A percentile compares a stretch with the other conserved stretches of the same genome.
Evolutionary conservation across 1,140 invertebrate genomes (phyloP).

Genomic region (Muscidifurax raptorellus): DNA sequence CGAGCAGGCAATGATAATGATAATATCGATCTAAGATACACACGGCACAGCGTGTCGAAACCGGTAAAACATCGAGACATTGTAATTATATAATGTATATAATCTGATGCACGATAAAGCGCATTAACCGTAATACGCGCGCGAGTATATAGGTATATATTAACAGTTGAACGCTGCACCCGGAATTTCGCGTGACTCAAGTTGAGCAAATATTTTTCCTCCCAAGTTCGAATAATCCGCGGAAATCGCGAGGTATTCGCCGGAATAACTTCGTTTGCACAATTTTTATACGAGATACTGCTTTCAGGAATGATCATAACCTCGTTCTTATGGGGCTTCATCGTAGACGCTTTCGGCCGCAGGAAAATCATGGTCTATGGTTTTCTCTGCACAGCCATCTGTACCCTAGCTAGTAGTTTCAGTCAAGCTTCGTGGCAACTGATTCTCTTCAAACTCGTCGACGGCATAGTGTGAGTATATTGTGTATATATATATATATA

Average conservation of each 20-base stretch:
- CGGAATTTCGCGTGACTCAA: too few relatives aligned
- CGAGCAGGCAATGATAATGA: not conserved
- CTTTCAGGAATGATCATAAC: slow-evolving; percentile 77
- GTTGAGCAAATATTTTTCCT: too few relatives aligned
- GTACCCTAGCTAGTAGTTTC: slow-evolving; percentile 74
- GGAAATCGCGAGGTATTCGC: too few relatives aligned
- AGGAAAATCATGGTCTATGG: slow-evolving; percentile 76
- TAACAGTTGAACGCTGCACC: too few relatives aligned
- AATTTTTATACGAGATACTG: not conserved
- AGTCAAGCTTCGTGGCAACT: slow-evolving; percentile 77
- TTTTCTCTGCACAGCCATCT: slow-evolving; percentile 75
- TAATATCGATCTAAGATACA: not conserved
- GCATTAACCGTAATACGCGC: not conserved
- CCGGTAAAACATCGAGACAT: not conserved
- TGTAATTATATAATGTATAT: not conserved
- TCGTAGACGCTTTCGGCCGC: slow-evolving; percentile 82
- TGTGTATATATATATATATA: too few relatives aligned
- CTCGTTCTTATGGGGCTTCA: slow-evolving; percentile 81
- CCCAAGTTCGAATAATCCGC: too few relatives aligned
- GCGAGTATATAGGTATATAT: not conserved
- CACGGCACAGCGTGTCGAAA: not conserved
- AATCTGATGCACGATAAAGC: not conserved
- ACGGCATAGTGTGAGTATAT: slow-evolving; percentile 77
- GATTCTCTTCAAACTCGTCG: slow-evolving; percentile 76
- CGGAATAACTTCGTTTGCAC: too few relatives aligned